These are phyloP conservation scores for Crocallis elinguaria DNA, from an alignment of 2,888 invertebrate genomes.

Conservation along the genomic window DNA sequence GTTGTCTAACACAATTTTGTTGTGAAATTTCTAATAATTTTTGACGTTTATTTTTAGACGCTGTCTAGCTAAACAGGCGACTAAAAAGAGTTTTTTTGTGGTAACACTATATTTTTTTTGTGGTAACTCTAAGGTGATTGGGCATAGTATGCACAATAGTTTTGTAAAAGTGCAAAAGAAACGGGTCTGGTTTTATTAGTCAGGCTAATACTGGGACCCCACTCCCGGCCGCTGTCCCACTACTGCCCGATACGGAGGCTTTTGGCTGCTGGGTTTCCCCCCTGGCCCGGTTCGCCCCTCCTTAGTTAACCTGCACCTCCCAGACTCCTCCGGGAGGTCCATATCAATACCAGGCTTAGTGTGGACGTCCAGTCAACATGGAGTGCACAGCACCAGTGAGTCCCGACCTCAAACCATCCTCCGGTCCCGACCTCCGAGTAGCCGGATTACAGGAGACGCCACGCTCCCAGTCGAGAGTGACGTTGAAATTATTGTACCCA, in stretches of 20 bases:
- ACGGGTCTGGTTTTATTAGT: conserved; percentile 46
- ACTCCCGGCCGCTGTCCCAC: conserved; percentile 99
- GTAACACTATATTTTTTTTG: too few species aligned
- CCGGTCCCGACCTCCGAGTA: conserved; percentile 96
- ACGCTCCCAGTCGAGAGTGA: conserved; percentile 91
- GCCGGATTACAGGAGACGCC: conserved; percentile 99
- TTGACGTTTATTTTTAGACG: too few species aligned
- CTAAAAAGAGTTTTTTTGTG: too few species aligned
- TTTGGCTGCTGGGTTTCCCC: conserved; percentile 99
- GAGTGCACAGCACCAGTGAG: conserved; percentile 71
- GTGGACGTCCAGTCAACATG: conserved; percentile 95
- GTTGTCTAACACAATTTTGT: too few species aligned
- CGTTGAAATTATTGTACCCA: too few species aligned
- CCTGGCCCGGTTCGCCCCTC: conserved; percentile 99
- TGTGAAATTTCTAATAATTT: too few species aligned
- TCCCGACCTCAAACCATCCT: conserved; percentile 94
- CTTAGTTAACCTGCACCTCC: conserved; percentile 92
- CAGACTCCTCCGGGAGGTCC: conserved; percentile 94
- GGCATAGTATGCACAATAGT: too few species aligned
- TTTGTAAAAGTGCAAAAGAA: conserved; percentile 25
- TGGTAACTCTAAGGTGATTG: too few species aligned
- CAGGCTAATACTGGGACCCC: conserved; percentile 95
- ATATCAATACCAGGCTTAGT: conserved; percentile 99
- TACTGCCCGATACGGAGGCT: conserved; percentile 99
- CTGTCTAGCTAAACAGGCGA: too few species aligned